phyloP scores from a whole-genome alignment of 2,113 vertebrate genomes.

The Mastomys coucha region DNA sequence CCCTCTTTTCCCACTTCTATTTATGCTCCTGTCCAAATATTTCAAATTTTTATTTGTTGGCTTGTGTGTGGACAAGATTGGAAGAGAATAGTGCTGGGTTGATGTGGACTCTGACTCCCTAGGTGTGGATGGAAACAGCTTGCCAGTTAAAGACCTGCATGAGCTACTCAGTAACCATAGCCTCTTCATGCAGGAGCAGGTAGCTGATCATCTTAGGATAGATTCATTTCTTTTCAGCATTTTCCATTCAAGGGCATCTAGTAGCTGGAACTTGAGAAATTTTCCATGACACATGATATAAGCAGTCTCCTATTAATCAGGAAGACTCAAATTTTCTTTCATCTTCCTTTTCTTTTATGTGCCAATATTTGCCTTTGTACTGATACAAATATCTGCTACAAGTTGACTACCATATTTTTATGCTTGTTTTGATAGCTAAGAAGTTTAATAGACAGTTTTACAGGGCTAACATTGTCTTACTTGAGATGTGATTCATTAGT shows the following conservation, averaged over 20 bases:
- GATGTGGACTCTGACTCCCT: not conserved
- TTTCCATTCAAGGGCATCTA: not conserved
- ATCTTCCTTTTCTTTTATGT: constrained; percentile 46
- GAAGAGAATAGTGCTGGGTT: not conserved
- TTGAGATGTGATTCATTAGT: constrained; percentile 38
- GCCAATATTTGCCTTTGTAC: constrained; percentile 7
- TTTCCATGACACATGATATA: constrained; percentile 1
- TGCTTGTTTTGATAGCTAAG: constrained; percentile 43
- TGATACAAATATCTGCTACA: constrained; percentile 51
- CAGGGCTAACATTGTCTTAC: constrained; percentile 41
- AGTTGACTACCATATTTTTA: constrained; percentile 2
- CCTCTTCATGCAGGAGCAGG: not conserved
- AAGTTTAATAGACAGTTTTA: constrained; percentile 12
- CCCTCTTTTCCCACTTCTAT: not conserved
- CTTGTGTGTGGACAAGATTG: not conserved
- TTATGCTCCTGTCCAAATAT: not conserved
- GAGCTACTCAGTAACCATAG: not conserved
- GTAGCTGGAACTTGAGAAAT: constrained; percentile 36
- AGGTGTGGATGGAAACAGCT: not conserved
- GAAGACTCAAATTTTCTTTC: constrained; percentile 51
- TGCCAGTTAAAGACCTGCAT: not conserved
- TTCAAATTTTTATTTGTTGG: constrained; percentile 57
- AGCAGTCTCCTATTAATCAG: constrained; percentile 20
- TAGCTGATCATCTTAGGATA: not conserved
- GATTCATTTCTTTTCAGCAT: constrained; percentile 18